These are phyloP conservation scores for Camponotus fellah DNA, from an alignment of 2,888 invertebrate genomes.

Conservation along the genomic window DNA sequence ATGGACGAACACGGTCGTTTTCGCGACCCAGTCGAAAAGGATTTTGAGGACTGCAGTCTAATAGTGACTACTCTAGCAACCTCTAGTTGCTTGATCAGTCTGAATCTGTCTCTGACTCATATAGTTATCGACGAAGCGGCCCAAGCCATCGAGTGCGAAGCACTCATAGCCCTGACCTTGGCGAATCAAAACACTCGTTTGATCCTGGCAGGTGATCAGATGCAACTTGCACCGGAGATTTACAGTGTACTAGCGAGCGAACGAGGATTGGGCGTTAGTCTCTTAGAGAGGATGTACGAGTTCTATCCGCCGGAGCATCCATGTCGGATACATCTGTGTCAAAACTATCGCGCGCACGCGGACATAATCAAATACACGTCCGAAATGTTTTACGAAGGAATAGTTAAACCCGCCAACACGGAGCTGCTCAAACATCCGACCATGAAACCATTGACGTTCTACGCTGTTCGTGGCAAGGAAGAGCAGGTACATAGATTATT, in stretches of 20 bases:
- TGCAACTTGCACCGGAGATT: conserved; percentile 94
- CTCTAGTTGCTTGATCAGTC: conserved; percentile 91
- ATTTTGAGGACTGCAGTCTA: conserved; percentile 90
- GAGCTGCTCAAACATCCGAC: conserved; percentile 90
- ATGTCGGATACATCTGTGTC: conserved; percentile 93
- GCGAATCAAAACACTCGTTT: conserved; percentile 91
- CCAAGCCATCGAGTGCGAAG: conserved; percentile 95
- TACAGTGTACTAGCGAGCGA: conserved; percentile 92
- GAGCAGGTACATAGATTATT: conserved; percentile 88
- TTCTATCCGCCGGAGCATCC: conserved; percentile 91
- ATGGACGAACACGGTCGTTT: conserved; percentile 89
- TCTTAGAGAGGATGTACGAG: conserved; percentile 93
- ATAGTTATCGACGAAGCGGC: conserved; percentile 95
- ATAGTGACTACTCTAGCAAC: conserved; percentile 94
- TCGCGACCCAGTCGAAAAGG: conserved; percentile 90
- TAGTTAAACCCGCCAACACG: conserved; percentile 91
- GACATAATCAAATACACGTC: conserved; percentile 94
- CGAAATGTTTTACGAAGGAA: conserved; percentile 93
- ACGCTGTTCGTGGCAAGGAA: conserved; percentile 93
- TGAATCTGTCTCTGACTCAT: conserved; percentile 92
- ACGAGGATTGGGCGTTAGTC: conserved; percentile 90
- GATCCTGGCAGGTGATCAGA: conserved; percentile 94
- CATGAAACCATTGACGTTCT: conserved; percentile 92
- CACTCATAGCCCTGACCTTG: conserved; percentile 92
- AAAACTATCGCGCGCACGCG: conserved; percentile 94